A percentile compares a stretch with the other conserved stretches of the same genome.
Conservation (phyloP, 1,140 invertebrate species). For the Bombus confusus region DNA sequence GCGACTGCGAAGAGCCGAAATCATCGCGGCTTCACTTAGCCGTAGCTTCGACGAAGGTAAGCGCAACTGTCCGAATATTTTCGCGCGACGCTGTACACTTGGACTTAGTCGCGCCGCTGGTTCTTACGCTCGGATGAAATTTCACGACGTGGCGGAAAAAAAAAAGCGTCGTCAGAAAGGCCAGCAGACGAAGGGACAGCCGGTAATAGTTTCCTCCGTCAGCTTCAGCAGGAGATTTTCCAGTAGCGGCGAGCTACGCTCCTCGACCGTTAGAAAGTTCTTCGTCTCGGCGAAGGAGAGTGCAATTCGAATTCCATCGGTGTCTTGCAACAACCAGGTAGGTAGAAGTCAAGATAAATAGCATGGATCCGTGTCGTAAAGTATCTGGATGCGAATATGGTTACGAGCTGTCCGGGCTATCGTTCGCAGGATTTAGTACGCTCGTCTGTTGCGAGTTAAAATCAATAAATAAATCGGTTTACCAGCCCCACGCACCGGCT, state of each 20-base stretch:
- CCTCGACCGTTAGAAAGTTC: constrained; percentile 59
- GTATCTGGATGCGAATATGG: constrained; percentile 46
- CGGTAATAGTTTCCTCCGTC: constrained; percentile 30
- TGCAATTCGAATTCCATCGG: constrained; percentile 61
- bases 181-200: not conserved
- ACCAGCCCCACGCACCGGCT: not conserved
- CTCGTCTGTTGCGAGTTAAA: not conserved
- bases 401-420: constrained; percentile 32
- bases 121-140: not conserved
- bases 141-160: not conserved
- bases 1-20: no score
- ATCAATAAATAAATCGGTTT: constrained; percentile 40
- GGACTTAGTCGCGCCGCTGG: no score
- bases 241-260: constrained; percentile 13
- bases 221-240: constrained; percentile 53
- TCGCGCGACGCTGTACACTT: no score
- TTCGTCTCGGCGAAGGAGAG: constrained; percentile 35
- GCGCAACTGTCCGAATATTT: no score
- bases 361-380: constrained; percentile 42
- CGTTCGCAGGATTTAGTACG: constrained; percentile 44
- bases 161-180: not conserved
- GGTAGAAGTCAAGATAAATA: constrained; percentile 45
- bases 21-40: no score
- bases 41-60: no score
- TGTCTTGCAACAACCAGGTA: constrained; percentile 47